These are phyloP conservation scores for Pseudopodoces humilis DNA, from an alignment of 2,113 vertebrate genomes.

Conservation along the genomic window DNA sequence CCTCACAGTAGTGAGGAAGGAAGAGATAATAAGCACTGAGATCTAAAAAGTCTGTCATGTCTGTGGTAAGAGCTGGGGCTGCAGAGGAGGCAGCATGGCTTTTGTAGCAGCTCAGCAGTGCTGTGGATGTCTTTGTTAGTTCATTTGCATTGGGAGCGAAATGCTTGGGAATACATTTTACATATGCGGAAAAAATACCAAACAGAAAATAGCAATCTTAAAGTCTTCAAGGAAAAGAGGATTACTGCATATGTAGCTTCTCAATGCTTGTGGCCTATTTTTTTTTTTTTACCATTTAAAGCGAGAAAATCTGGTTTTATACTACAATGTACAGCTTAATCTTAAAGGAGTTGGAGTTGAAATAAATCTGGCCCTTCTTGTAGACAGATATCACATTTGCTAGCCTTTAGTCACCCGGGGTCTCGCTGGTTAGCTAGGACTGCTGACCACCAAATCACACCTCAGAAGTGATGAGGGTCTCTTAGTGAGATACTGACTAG, in stretches of 20 bases:
- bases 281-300: neutral
- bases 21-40: neutral
- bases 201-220: neutral
- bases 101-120: neutral
- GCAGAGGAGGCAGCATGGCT: neutral
- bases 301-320: neutral
- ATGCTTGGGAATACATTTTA: neutral
- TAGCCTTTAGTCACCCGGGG: neutral
- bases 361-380: neutral
- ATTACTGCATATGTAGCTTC: neutral
- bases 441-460: neutral
- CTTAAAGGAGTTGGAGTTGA: neutral
- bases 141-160: neutral
- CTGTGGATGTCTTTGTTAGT: neutral
- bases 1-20: neutral
- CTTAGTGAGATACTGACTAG: neutral
- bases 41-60: neutral
- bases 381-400: neutral
- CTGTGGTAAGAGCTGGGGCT: neutral
- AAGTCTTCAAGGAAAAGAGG: neutral
- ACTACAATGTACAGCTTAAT: neutral
- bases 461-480: neutral
- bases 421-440: neutral
- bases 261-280: neutral
- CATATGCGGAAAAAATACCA: neutral